phyloP scores from a whole-genome alignment of 2,797 vertebrate species.

The Bradypus variegatus region DNA sequence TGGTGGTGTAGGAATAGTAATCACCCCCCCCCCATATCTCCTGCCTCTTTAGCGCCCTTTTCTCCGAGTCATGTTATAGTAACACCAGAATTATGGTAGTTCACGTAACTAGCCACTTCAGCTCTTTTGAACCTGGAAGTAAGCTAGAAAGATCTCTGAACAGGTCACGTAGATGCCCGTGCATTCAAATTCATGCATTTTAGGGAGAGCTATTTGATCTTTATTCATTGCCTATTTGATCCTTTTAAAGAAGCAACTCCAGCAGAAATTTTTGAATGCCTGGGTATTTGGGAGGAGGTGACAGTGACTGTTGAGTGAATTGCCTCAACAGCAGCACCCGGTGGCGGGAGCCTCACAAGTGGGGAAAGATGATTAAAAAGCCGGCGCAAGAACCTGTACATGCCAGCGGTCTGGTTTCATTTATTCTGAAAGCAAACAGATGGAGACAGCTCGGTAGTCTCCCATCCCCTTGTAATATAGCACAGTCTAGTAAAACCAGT shows the following conservation, averaged over 20 bases:
- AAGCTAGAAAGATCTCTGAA: background rate
- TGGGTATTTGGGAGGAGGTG: background rate
- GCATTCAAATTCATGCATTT: background rate
- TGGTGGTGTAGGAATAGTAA: background rate
- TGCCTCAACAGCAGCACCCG: background rate
- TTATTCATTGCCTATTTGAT: background rate
- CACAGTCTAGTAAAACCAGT: background rate
- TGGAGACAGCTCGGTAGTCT: background rate
- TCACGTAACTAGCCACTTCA: background rate
- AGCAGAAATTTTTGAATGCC: background rate
- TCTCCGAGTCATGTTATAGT: background rate
- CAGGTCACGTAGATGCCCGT: background rate
- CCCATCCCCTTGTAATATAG: background rate
- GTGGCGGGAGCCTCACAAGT: background rate
- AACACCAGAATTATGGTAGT: background rate
- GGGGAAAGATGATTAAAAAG: background rate
- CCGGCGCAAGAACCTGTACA: background rate
- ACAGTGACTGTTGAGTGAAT: rapidly evolving
- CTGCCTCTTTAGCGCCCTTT: background rate
- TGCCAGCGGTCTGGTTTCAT: background rate
- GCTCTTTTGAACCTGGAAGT: background rate
- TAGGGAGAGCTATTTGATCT: background rate
- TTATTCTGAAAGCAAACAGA: background rate
- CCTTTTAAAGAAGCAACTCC: background rate
- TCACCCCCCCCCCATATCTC: background rate